Evolutionary conservation across 2,113 vertebrate species (phyloP).

Genomic region (Montifringilla adamsi): DNA sequence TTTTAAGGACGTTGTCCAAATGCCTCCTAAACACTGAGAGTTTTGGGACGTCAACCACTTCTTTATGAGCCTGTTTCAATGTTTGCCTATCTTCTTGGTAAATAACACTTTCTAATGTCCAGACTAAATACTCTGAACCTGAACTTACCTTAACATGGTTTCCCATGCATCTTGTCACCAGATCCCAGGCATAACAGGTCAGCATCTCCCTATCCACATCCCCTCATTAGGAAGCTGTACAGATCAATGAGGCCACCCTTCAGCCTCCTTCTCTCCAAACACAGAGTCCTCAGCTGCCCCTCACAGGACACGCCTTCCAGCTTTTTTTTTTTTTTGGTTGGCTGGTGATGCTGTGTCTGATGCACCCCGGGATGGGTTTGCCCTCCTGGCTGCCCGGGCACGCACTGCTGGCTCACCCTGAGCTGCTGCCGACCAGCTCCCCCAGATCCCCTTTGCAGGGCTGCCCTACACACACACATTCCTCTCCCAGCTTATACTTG

Average conservation of each 20-base stretch:
- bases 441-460: not conserved
- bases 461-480: not conserved
- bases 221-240: not conserved
- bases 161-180: not conserved
- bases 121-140: too few relatives aligned
- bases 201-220: not conserved
- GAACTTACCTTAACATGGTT: not conserved
- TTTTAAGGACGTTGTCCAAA: not conserved
- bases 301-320: not conserved
- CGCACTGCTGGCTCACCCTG: not conserved
- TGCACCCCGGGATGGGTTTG: not conserved
- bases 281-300: not conserved
- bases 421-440: not conserved
- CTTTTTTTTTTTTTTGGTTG: not conserved
- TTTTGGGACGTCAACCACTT: too few relatives aligned
- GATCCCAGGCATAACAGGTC: not conserved
- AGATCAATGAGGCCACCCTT: not conserved
- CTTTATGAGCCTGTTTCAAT: not conserved
- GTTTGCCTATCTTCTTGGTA: not conserved
- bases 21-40: not conserved
- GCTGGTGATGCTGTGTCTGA: not conserved
- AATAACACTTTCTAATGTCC: not conserved
- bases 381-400: not conserved
- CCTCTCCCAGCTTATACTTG: not conserved
- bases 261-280: not conserved